These are phyloP conservation scores for Megalops cyprinoides DNA, from an alignment of 2,797 vertebrate species.

Conservation along the genomic window DNA sequence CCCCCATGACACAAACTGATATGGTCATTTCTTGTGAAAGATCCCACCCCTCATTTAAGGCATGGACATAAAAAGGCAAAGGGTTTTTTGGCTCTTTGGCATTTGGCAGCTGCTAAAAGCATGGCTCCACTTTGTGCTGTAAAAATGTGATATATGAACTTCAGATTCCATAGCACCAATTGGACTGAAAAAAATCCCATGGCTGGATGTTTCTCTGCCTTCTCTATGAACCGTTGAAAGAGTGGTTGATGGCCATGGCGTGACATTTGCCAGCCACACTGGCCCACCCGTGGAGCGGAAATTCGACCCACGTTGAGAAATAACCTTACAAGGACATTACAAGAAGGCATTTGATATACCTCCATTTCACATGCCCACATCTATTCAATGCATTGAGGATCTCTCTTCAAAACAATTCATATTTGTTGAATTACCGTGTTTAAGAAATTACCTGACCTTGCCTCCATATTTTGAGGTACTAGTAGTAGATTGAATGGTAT, in stretches of 20 bases:
- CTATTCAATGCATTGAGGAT: background rate
- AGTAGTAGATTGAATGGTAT: too few species aligned
- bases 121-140: background rate
- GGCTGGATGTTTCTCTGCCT: constrained; percentile 18
- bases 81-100: constrained; percentile 21
- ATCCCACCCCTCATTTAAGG: background rate
- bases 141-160: background rate
- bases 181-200: constrained; percentile 8
- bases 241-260: background rate
- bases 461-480: too few species aligned
- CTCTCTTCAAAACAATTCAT: background rate
- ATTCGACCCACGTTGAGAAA: background rate
- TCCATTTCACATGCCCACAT: background rate
- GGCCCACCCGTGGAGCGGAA: background rate
- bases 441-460: too few species aligned
- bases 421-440: too few species aligned
- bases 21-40: constrained; percentile 3
- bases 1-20: constrained; percentile 22
- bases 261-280: background rate
- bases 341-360: background rate
- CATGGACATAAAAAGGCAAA: background rate
- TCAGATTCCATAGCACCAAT: background rate
- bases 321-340: background rate
- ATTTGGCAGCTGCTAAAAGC: background rate
- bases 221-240: constrained; percentile 1